Evolutionary conservation across 1,140 invertebrate genomes (phyloP).

Genomic region (Pseudomyrmex flavicornis): DNA sequence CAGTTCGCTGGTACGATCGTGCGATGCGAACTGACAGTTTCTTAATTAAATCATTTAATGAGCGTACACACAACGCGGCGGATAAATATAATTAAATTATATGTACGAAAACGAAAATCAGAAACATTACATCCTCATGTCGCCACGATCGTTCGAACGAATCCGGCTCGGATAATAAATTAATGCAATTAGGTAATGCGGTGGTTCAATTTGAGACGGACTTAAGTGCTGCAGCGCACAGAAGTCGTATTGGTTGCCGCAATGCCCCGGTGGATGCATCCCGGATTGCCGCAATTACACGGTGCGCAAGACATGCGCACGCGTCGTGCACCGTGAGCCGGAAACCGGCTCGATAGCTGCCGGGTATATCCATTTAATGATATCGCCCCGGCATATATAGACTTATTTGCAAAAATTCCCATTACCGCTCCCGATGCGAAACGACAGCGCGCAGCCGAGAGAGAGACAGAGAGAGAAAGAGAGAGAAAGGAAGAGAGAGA

Average conservation of each 20-base stretch:
- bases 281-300: constrained; percentile 57
- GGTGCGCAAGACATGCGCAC: constrained; percentile 47
- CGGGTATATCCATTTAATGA: constrained; percentile 70
- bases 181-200: constrained; percentile 48
- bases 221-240: constrained; percentile 23
- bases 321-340: constrained; percentile 63
- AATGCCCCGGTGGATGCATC: constrained; percentile 39
- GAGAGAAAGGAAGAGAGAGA: too few relatives aligned
- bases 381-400: constrained; percentile 36
- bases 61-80: background rate
- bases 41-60: constrained; percentile 33
- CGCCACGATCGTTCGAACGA: background rate
- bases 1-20: background rate
- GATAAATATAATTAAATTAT: background rate
- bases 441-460: background rate
- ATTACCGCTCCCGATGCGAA: constrained; percentile 34
- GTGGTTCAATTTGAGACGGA: constrained; percentile 19
- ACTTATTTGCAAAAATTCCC: constrained; percentile 54
- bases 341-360: constrained; percentile 73
- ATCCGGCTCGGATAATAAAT: constrained; percentile 32
- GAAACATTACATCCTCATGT: background rate
- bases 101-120: background rate
- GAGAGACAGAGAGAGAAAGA: too few relatives aligned
- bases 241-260: constrained; percentile 16
- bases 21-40: constrained; percentile 2